Evolutionary conservation across 2,113 vertebrate genomes (phyloP), one percentile per base, ranked within the genome.

Genomic region (Polypterus bichir): DNA sequence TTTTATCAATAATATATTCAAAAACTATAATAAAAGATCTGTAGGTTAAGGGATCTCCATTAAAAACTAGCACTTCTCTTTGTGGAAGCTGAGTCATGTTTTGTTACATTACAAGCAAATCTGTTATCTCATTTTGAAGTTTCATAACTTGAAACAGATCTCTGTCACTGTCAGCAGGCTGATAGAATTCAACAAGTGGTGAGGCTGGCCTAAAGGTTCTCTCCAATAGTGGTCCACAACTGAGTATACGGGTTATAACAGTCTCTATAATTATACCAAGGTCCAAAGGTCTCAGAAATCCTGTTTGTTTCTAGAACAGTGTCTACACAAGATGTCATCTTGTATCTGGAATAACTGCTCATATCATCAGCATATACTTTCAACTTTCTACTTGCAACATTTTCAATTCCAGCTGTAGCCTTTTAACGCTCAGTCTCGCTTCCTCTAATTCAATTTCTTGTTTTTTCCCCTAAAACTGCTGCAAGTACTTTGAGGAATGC

Each of bases 371-470:
- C 48, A 61, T 53, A 65, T 49, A 60, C 59, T 44, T 60, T 65
- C 8, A 65, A 47, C 59, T 65, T 65, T 49, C 49, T 48, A 54
- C 48, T 61, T 44, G 64, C 59, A 9, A 46, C 58, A 45, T 63
- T 27, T 63, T 54, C n/a, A 4, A 61, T 27, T 65, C 53, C 58
- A 65, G 45, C 48, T 60, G 58, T 5, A 60, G 48, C 58, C 46
- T 60, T 48, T 65, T 10, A 10, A 44, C 5, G 45, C 46, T 65
- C 8, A 65, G 54, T 49, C 53, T 52, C 47, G 59, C 64, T 60
- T 60, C 64, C 60, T 65, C 45, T 9, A 60, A 7, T 46, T 65
- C 57, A 9, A 60, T 46, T 6, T 44, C 64, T 45, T 65, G 53
- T 44, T 65, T 65, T 53, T 61, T 27, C 27, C 27, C 27, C 27